Evolutionary conservation across 2,113 vertebrate genomes (phyloP).

Genomic region (Notiomystis cincta): DNA sequence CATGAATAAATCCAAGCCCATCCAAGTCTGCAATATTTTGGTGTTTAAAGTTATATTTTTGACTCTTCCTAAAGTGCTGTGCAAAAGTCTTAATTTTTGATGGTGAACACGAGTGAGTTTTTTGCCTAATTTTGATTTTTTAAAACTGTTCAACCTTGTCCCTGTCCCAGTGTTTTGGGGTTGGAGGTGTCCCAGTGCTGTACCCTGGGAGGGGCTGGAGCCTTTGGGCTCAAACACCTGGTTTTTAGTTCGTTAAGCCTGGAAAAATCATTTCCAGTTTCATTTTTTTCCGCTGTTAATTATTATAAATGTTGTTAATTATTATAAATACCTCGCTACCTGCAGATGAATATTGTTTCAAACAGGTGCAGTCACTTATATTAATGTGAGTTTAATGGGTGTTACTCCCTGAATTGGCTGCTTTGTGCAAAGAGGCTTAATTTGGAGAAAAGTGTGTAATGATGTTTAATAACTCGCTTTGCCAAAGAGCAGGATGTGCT

Average conservation of each 20-base stretch:
- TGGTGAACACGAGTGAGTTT: not conserved
- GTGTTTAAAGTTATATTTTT: not conserved
- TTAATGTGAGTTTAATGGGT: not conserved
- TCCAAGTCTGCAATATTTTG: accelerated
- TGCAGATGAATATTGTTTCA: not conserved
- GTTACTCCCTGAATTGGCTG: not conserved
- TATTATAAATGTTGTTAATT: not conserved
- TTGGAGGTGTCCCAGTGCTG: not conserved
- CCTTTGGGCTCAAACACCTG: not conserved
- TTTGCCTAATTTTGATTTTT: accelerated
- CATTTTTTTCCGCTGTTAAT: not conserved
- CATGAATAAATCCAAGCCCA: accelerated
- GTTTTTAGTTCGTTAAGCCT: not conserved
- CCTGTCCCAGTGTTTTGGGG: not conserved
- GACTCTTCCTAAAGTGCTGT: accelerated
- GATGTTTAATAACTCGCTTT: not conserved
- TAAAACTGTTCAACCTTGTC: not conserved
- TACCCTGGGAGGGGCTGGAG: accelerated
- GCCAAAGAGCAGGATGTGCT: not conserved
- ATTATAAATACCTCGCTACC: not conserved
- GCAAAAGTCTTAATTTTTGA: too few species aligned
- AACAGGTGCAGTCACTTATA: not conserved
- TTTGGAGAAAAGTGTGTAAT: not conserved
- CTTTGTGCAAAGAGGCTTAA: not conserved
- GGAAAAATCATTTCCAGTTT: not conserved